A percentile compares a stretch with the other conserved stretches of the same genome.
These are phyloP conservation scores for Nebria salina DNA, from an alignment of 2,888 invertebrate species.

Conservation along the genomic window DNA sequence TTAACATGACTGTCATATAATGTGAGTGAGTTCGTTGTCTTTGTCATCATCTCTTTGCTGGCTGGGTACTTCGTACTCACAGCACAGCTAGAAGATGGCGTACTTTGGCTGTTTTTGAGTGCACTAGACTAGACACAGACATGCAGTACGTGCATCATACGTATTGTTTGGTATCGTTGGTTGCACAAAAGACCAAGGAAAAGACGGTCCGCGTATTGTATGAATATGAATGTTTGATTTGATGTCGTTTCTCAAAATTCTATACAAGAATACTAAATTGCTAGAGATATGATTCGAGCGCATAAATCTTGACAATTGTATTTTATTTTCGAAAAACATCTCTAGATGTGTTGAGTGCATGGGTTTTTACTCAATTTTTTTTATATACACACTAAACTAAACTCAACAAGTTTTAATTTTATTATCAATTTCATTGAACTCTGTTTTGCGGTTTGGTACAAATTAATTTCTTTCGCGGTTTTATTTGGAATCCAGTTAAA, in stretches of 20 bases:
- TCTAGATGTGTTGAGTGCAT: too few relatives aligned
- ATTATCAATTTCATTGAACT: too few relatives aligned
- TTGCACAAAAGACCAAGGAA: background rate
- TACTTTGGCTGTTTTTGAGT: background rate
- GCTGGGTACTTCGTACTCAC: background rate
- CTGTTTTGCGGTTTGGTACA: too few relatives aligned
- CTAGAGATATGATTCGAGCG: background rate
- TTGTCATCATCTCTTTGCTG: background rate
- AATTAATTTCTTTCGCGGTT: too few relatives aligned
- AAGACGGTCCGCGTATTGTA: background rate
- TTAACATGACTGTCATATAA: background rate
- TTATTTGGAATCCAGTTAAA: background rate
- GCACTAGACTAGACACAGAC: slow-evolving; percentile 1
- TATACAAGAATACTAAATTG: background rate
- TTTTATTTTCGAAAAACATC: background rate
- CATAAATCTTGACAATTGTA: background rate
- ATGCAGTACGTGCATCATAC: background rate
- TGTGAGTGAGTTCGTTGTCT: background rate
- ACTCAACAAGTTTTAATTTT: too few relatives aligned
- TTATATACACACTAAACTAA: too few relatives aligned
- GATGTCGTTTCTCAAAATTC: background rate
- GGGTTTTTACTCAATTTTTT: too few relatives aligned
- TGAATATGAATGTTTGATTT: background rate
- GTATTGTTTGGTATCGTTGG: background rate
- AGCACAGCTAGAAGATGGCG: background rate